Percentiles rank a stretch among this genome's conserved stretches.
phyloP scores from a whole-genome alignment of 2,113 vertebrate species.

The Alethe castanea region DNA sequence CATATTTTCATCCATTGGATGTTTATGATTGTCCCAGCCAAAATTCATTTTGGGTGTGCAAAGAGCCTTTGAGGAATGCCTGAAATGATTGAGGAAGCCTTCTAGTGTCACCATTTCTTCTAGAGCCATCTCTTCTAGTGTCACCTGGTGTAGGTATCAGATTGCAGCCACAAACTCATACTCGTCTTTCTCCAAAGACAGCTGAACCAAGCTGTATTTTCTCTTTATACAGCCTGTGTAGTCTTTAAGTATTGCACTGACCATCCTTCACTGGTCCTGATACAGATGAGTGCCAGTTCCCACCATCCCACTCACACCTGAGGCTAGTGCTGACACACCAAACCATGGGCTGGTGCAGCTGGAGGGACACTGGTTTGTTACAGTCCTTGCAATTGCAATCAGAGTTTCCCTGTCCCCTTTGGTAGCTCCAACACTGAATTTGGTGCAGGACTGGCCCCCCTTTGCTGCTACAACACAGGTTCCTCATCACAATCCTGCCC shows the following conservation, averaged over 20 bases:
- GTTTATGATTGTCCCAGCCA: not conserved
- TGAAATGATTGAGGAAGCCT: not conserved
- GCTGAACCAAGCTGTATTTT: not conserved
- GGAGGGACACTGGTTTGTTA: not conserved
- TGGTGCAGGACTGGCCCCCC: not conserved
- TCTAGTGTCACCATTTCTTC: not conserved
- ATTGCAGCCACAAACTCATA: not conserved
- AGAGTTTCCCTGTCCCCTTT: not conserved
- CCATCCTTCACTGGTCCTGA: not conserved
- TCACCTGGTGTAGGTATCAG: not conserved
- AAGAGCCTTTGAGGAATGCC: not conserved
- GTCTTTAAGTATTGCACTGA: not conserved
- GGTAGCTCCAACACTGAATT: not conserved
- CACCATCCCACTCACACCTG: not conserved
- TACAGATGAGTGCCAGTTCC: not conserved
- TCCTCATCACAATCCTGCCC: not conserved
- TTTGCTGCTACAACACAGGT: not conserved
- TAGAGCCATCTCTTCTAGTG: not conserved
- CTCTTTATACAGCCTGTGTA: not conserved
- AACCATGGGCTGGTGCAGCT: not conserved
- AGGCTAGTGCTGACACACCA: not conserved
- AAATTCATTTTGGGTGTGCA: not conserved
- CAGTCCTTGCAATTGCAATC: not conserved
- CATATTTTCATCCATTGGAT: not conserved
- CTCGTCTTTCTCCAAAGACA: not conserved